Evolutionary conservation across 1,140 invertebrate species (phyloP), one percentile per base, ranked within the genome.

Genomic region (Thaumetopoea pityocampa): DNA sequence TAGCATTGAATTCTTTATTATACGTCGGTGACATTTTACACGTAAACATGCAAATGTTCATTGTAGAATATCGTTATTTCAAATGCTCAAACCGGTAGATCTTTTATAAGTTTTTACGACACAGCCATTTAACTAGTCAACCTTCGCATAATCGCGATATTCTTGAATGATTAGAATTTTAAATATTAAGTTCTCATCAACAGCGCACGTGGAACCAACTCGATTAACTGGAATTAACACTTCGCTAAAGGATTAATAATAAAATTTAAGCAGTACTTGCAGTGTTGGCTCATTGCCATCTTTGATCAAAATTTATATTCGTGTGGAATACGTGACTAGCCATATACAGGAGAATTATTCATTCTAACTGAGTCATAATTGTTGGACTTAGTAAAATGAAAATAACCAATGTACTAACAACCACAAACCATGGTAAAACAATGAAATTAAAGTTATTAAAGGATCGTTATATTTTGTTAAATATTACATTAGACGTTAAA

Each of bases 271-370:
- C 15, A 10, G 18, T 14, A 38, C 6, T 18, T 28, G 24, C 17
- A 28, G 8, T 28, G 17, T 34, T 43, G 41, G 41, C 41, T 28
- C 15, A n/a, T 9, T 18, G 42, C 42, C 33, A 44, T 6, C 15
- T 15, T 29, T 28, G 33, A 10, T 18, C 28, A 29, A 36, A 33
- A 29, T 28, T 9, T 14, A 22, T 24, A 26, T 18, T 23, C 22
- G n/a, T 9, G 4, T 9, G 14, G 23, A 32, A 32, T 32, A 17
- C 20, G n/a, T 20, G 10, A 23, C 38, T 19, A 5, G 9, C 29
- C 38, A 12, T 42, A 42, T 24, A 26, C 29, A 18, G 15, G 5
- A 16, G 38, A 19, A 42, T 26, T 41, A 22, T 16, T 33, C 29
- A 24, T 14, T 42, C 3, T 36, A 18, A 36, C 27, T 18, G 32